Conservation (phyloP, 2,888 invertebrate genomes). For the Drosophila paramelanica region DNA sequence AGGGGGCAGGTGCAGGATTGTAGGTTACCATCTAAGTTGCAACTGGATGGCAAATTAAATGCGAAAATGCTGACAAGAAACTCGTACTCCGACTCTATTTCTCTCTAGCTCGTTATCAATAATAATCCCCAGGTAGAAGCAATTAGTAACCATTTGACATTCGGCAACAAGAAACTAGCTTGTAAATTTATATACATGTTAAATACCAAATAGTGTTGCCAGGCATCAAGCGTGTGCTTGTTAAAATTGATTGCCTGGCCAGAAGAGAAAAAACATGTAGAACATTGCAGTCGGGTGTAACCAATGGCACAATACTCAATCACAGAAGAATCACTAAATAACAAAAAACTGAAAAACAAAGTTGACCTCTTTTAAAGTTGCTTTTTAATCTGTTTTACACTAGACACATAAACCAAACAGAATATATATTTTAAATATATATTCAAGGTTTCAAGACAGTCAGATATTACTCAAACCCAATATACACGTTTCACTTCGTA, state of each 20-base stretch:
- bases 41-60: slow-evolving; percentile 46
- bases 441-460: too few species aligned
- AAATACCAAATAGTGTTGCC: slow-evolving; percentile 38
- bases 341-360: too few species aligned
- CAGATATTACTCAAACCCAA: too few species aligned
- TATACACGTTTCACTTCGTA: too few species aligned
- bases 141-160: slow-evolving; percentile 28
- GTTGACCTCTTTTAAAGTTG: too few species aligned
- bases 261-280: background rate
- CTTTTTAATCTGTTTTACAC: too few species aligned
- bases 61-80: slow-evolving; percentile 21
- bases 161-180: slow-evolving; percentile 15
- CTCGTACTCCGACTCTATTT: background rate
- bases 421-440: too few species aligned
- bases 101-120: slow-evolving; percentile 9
- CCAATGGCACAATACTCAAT: background rate
- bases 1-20: too few species aligned
- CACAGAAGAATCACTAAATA: too few species aligned
- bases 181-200: slow-evolving; percentile 32
- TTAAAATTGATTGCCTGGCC: slow-evolving; percentile 70
- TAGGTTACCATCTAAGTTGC: background rate
- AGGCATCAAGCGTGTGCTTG: slow-evolving; percentile 50
- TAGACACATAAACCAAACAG: too few species aligned
- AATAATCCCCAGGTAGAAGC: slow-evolving; percentile 2
- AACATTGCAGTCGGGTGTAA: background rate